These are phyloP conservation scores for Exaiptasia diaphana DNA, from an alignment of 64 coral and sea anemone genomes.

Conservation along the genomic window DNA sequence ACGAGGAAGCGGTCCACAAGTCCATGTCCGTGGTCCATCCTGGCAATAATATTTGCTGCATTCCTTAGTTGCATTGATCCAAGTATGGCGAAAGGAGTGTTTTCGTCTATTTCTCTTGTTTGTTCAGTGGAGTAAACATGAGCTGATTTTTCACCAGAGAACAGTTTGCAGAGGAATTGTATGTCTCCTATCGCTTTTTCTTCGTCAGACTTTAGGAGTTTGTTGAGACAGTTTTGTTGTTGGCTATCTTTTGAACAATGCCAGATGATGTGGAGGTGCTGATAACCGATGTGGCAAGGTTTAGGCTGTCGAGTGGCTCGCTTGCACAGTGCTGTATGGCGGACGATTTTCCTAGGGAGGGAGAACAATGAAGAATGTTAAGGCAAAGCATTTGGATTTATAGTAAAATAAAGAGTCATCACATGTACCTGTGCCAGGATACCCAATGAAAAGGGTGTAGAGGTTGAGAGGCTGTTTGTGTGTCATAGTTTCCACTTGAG, in stretches of 20 bases:
- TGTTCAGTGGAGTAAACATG: constrained; percentile 17
- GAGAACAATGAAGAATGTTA: not conserved
- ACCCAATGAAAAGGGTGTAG: constrained; percentile 1
- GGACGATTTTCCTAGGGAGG: not conserved
- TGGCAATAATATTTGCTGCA: constrained; percentile 15
- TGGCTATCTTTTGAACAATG: constrained; percentile 21
- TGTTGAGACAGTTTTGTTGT: constrained; percentile 2
- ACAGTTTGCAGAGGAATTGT: constrained; percentile 34
- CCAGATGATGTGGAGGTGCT: constrained; percentile 33
- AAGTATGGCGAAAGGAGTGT: constrained; percentile 30
- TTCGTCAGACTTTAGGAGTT: constrained; percentile 36
- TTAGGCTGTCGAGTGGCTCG: not conserved
- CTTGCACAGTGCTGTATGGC: not conserved
- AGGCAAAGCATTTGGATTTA: not conserved
- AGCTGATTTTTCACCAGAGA: constrained; percentile 12
- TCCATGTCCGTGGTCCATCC: constrained; percentile 34
- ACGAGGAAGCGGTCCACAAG: constrained; percentile 22
- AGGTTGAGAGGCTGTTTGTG: constrained; percentile 24
- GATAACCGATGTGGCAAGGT: not conserved
- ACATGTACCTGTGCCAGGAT: constrained; percentile 32
- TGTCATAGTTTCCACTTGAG: not conserved
- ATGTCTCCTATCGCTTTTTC: constrained; percentile 25
- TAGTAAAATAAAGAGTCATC: not conserved
- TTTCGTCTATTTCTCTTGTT: not conserved
- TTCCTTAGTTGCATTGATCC: constrained; percentile 33